Base-by-base conservation (phyloP, 1,140 invertebrate species). In the Chrysopa pallens region DNA sequence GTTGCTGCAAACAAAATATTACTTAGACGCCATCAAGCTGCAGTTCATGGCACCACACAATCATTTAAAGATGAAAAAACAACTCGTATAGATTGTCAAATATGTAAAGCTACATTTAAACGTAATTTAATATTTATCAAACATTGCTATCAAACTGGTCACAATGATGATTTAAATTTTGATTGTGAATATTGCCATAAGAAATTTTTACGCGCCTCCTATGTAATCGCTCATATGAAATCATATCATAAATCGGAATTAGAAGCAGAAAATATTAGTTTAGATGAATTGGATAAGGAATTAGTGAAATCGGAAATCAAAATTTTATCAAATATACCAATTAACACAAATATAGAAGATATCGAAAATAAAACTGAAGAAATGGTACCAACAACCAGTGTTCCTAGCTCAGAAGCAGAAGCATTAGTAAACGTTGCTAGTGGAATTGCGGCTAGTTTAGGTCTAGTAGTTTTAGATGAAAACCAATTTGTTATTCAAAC, bases 121-220 rank as follows among this genome's bases (percentile, higher is more conserved):
- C 62, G 61, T 28, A 58, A 63, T 29, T 55, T 54, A 17, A 58
- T 63, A 43, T 55, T 76, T 12, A 58, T 68, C 31, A 46, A 52
- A 14, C 73, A 74, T 56, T 68, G 68, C 49, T 69, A 69, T 52
- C 64, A 59, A 44, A 72, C 58, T 43, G 70, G 65, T 28, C 74
- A 71, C 51, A 70, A 59, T 56, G 69, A 63, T 49, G 62, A 44
- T 50, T 52, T 61, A 44, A 61, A 67, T 42, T 73, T 64, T 43
- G 63, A 78, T 52, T 83, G 80, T 55, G 68, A 73, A 44, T 79
- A 77, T 51, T 83, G 80, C 55, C 62, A 68, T 35, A 76, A 75
- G 55, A 60, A 68, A 40, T 78, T 79, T 50, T 64, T 72, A 29
- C 64, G 76, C 35, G 72, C 73, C 49, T 58, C 64, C 6, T 74